Conservation (phyloP, 2,113 vertebrate species). For the Pimephales promelas region DNA sequence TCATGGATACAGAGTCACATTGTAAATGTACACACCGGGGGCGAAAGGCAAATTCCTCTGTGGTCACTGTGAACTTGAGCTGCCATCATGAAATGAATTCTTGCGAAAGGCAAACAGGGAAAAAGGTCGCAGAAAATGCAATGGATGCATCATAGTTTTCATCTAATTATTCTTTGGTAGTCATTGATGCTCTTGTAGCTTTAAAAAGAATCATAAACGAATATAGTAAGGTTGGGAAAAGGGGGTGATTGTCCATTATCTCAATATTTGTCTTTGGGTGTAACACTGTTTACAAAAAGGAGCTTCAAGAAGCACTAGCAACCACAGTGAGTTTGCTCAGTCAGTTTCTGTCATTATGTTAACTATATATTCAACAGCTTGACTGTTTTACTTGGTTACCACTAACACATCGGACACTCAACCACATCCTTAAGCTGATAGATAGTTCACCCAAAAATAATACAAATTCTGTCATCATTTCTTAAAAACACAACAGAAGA, state of each 20-base stretch:
- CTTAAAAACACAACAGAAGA: background rate
- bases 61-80: slow-evolving; percentile 59
- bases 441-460: background rate
- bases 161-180: background rate
- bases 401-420: background rate
- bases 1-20: slow-evolving; percentile 65
- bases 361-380: slow-evolving; percentile 6
- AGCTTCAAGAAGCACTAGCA: slow-evolving; percentile 17
- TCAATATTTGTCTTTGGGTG: slow-evolving; percentile 76
- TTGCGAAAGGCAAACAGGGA: slow-evolving; percentile 50
- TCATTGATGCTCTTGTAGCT: background rate
- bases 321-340: slow-evolving; percentile 37
- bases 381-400: background rate
- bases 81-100: slow-evolving; percentile 56
- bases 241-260: slow-evolving; percentile 42
- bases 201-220: background rate
- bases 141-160: background rate
- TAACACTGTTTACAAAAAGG: slow-evolving; percentile 52
- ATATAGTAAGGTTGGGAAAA: slow-evolving; percentile 11
- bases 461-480: background rate
- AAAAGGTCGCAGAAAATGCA: background rate
- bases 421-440: background rate
- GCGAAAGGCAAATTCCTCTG: slow-evolving; percentile 71
- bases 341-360: slow-evolving; percentile 32
- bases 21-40: slow-evolving; percentile 69